Conservation (phyloP, 2,888 invertebrate species). For the Orthosia incerta region DNA sequence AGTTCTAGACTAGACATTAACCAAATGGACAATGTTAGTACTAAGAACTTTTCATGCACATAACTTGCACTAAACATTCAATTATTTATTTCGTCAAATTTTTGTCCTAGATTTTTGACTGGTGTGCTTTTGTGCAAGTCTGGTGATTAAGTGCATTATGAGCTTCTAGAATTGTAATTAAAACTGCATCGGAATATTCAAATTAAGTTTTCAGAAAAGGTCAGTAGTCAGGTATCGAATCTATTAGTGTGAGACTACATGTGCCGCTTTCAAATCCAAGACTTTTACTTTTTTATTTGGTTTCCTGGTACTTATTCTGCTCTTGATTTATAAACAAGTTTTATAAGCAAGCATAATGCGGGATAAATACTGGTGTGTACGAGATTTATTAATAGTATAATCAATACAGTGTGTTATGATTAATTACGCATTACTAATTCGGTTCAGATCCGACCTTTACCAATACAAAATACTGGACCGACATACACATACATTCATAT, state of each 20-base stretch:
- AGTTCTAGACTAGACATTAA: conserved; percentile 21
- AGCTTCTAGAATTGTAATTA: not conserved
- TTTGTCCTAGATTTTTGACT: conserved; percentile 21
- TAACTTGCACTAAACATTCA: conserved; percentile 6
- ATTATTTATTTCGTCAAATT: conserved; percentile 21
- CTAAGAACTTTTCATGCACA: conserved; percentile 13
- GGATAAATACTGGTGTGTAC: no score
- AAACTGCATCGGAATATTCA: not conserved
- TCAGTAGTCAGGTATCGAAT: not conserved
- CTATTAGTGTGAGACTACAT: not conserved
- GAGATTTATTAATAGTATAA: not conserved
- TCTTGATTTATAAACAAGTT: no score
- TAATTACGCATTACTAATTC: not conserved
- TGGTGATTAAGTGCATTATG: not conserved
- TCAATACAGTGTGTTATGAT: not conserved
- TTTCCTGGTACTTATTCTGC: not conserved
- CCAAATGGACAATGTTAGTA: conserved; percentile 22
- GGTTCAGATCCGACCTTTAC: conserved; percentile 15
- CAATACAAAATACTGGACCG: conserved; percentile 22
- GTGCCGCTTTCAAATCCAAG: no score
- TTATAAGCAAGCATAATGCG: no score
- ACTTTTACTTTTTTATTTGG: no score
- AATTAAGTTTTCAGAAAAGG: not conserved
- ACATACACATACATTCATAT: conserved; percentile 26
- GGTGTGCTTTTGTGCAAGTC: conserved; percentile 3